A percentile compares a stretch with the other conserved stretches of the same genome.
phyloP scores from a whole-genome alignment of 2,113 vertebrate genomes.

The Lamprotornis superbus region DNA sequence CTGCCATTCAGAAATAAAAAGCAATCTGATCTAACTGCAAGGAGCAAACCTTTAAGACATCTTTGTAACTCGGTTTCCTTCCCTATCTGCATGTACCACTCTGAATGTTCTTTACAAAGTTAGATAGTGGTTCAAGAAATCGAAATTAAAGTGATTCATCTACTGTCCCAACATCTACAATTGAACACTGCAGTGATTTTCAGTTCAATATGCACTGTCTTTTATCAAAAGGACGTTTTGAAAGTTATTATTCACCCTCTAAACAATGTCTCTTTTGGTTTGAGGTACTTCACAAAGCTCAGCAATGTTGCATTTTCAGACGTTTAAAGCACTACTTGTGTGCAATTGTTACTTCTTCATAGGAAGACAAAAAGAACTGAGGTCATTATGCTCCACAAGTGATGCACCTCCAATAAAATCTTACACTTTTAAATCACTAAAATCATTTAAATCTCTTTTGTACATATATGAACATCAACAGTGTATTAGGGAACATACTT shows the following conservation, averaged over 20 bases:
- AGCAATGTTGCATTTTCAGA: background rate
- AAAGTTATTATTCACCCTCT: background rate
- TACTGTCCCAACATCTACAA: background rate
- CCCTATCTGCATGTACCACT: background rate
- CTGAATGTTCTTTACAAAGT: background rate
- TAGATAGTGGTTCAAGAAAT: background rate
- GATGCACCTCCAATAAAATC: background rate
- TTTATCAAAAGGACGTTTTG: background rate
- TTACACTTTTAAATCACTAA: background rate
- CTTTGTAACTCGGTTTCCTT: background rate
- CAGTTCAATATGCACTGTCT: background rate
- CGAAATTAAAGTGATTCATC: background rate
- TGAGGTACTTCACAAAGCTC: background rate
- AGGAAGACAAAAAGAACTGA: background rate
- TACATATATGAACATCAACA: background rate
- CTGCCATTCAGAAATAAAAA: background rate
- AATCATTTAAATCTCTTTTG: background rate
- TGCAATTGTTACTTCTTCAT: background rate
- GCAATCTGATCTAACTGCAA: background rate
- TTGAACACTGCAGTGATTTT: background rate
- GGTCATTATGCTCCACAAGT: background rate
- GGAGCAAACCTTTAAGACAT: background rate
- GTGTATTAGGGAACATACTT: rapidly evolving
- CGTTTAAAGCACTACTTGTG: background rate
- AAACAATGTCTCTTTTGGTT: background rate